Base-by-base conservation (phyloP, 1,140 invertebrate genomes). In the Drosophila sucinea region DNA sequence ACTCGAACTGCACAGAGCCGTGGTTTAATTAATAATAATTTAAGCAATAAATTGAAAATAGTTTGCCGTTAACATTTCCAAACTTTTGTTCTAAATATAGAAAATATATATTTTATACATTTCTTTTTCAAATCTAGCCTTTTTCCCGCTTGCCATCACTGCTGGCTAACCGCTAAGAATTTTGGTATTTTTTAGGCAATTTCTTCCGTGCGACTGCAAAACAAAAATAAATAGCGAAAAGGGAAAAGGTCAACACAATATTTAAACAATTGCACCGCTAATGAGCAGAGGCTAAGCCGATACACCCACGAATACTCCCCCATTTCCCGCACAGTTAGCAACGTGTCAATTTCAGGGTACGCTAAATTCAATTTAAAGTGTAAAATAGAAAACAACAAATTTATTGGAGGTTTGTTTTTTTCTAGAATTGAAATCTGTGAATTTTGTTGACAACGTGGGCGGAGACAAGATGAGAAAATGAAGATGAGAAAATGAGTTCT, bases 201-300 rank as follows among this genome's bases (percentile, higher is more conserved):
- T 17, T 51, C 23, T 51, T 7, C 23, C 7, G 25, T 51, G 25
- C 4, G 3, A 41, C 44, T 27, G 2, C 44, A 51, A 51, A 51
- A 27, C 44, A 47, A 47, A 47, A 23, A 41, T 41, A 41, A 41
- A 41, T 11, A 41, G 40, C 40, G n/a, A 17, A 41, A 17, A 41
- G 30, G 4, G 30, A 41, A 41, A 41, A 41, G n/a, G 40, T 41
- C 40, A 47, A 51, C 23, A 51, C 6, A 51, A 51, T 27, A 3
- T 10, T 51, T 51, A 51, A 51, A 51, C 44, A 51, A 51, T 51
- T 51, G 44, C 23, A 51, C 44, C 44, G 44, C 44, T 51, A 51
- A 51, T 51, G 44, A 51, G 44, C 7, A 27, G 44, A 27, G n/a
- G 7, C 23, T 17, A 3, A 27, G 25, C 7, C 44, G 8, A 51